These are phyloP conservation scores for Actinernus sp. DNA, from an alignment of 92 coral and sea anemone genomes.

Conservation along the genomic window DNA sequence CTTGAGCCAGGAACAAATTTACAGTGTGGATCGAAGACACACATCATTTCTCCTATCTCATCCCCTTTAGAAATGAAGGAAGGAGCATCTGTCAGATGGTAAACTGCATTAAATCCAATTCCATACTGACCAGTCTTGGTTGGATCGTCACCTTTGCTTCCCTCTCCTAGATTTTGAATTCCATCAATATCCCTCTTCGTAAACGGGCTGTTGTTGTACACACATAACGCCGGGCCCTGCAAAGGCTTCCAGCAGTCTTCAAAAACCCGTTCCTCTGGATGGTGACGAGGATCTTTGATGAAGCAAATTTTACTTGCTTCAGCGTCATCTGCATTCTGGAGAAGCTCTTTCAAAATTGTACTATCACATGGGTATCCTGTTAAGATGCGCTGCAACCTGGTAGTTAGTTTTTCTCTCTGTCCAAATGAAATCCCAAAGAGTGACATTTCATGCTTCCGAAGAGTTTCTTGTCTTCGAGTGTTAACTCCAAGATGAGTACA, in stretches of 20 bases:
- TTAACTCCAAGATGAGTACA: conserved; percentile 61
- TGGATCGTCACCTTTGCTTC: conserved; percentile 86
- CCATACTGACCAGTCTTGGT: conserved; percentile 97
- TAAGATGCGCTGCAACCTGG: conserved; percentile 57
- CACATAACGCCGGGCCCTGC: no score
- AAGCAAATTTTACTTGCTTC: conserved; percentile 71
- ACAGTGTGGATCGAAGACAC: conserved; percentile 82
- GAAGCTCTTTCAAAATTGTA: conserved; percentile 73
- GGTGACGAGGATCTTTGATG: conserved; percentile 69
- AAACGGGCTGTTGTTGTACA: no score
- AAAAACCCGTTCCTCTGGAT: conserved; percentile 47
- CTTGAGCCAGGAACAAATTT: conserved; percentile 76
- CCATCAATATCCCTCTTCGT: conserved; percentile 71
- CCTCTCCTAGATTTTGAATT: conserved; percentile 89
- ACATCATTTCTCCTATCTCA: conserved; percentile 75
- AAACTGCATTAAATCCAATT: conserved; percentile 91
- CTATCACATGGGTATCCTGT: conserved; percentile 64
- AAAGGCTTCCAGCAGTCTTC: conserved; percentile 78
- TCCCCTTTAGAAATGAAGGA: conserved; percentile 78
- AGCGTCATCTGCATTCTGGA: conserved; percentile 86
- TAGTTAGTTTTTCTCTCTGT: conserved; percentile 66
- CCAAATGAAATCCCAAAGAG: conserved; percentile 55
- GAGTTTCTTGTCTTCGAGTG: conserved; percentile 49
- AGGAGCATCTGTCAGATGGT: no score
- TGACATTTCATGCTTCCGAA: conserved; percentile 8